These are phyloP conservation scores for Mustelus asterias DNA, from an alignment of 2,113 vertebrate species.

Conservation along the genomic window DNA sequence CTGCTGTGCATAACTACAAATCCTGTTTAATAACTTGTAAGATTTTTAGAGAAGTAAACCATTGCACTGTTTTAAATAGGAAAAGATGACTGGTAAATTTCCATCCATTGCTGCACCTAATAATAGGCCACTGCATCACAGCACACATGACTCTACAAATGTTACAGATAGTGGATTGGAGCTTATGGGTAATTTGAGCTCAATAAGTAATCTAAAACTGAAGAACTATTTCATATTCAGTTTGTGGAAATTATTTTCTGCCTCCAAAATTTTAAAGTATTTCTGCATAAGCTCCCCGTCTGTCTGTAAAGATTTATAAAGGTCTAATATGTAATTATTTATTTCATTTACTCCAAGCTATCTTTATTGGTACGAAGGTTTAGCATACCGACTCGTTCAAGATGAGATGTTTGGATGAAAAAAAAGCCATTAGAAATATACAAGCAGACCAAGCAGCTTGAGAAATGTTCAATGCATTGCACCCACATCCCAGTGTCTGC, in stretches of 20 bases:
- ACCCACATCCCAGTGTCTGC: no score
- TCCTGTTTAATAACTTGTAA: neutral
- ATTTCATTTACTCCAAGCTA: neutral
- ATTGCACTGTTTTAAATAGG: neutral
- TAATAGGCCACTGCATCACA: neutral
- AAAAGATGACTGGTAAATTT: neutral
- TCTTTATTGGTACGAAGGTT: neutral
- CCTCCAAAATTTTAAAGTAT: neutral
- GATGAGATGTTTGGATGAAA: neutral
- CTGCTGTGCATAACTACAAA: neutral
- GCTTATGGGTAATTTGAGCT: neutral
- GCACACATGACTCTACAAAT: neutral
- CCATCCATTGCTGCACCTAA: neutral
- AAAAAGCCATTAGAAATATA: neutral
- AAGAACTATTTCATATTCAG: neutral
- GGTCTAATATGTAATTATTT: neutral
- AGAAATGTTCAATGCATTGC: neutral
- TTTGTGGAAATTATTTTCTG: neutral
- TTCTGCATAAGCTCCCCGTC: neutral
- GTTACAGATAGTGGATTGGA: neutral
- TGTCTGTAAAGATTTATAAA: neutral
- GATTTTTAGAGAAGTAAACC: neutral
- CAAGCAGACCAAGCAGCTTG: neutral
- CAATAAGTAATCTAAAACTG: constrained; percentile 21
- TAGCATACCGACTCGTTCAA: neutral